Evolutionary conservation across 1,140 invertebrate species (phyloP).

Genomic region (Drosophila sturtevanti): DNA sequence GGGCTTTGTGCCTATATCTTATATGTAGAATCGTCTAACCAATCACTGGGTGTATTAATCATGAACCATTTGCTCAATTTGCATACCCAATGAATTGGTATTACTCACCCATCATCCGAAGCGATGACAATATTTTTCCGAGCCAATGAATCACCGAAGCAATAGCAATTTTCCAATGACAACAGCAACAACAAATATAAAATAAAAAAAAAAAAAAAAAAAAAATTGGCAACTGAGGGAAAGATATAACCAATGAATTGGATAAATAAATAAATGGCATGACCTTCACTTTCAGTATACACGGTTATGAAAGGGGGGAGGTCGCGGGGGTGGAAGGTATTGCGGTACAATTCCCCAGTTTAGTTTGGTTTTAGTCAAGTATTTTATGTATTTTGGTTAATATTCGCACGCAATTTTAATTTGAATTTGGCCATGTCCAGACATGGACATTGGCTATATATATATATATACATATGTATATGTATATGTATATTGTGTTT

Average conservation of each 20-base stretch:
- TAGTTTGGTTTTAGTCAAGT: constrained; percentile 11
- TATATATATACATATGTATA: neutral
- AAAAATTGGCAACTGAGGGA: constrained; percentile 1
- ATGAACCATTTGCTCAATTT: constrained; percentile 34
- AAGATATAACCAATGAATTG: constrained; percentile 9
- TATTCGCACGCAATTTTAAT: constrained; percentile 37
- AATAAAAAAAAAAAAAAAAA: neutral
- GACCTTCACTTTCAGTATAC: constrained; percentile 32
- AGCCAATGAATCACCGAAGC: constrained; percentile 50
- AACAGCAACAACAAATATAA: neutral
- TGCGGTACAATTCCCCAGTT: constrained; percentile 18
- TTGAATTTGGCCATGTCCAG: constrained; percentile 24
- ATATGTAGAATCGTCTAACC: neutral
- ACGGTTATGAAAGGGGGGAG: too few species aligned
- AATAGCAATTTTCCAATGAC: too few species aligned
- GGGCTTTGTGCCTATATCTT: neutral
- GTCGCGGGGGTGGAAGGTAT: too few species aligned
- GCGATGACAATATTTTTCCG: constrained; percentile 12
- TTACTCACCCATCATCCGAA: constrained; percentile 36
- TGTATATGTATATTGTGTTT: neutral
- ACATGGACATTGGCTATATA: neutral
- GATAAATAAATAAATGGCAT: constrained; percentile 15
- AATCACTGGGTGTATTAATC: constrained; percentile 39
- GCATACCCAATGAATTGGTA: constrained; percentile 37
- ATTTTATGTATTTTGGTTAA: constrained; percentile 37